Conservation (phyloP, 1,140 invertebrate genomes). For the Marisa cornuarietis region DNA sequence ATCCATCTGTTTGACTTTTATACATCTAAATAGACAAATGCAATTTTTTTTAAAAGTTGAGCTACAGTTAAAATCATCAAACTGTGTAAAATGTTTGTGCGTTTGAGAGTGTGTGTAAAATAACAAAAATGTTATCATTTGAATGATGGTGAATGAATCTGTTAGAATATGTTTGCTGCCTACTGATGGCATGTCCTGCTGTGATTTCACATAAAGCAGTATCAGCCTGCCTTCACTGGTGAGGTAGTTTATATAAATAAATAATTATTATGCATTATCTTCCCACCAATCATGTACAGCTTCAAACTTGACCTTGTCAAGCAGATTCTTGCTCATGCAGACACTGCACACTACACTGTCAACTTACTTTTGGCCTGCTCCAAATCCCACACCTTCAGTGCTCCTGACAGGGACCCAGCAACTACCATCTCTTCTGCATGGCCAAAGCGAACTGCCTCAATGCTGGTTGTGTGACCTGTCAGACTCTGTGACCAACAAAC, state of each 20-base stretch:
- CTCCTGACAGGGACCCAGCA: conserved; percentile 91
- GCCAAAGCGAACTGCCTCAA: conserved; percentile 94
- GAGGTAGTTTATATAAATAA: too few species aligned
- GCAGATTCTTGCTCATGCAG: neutral
- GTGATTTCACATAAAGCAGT: too few species aligned
- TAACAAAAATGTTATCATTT: too few species aligned
- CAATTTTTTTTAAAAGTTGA: neutral
- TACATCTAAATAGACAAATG: neutral
- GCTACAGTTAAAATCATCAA: neutral
- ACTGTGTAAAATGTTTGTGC: too few species aligned
- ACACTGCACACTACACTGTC: neutral
- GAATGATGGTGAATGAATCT: too few species aligned
- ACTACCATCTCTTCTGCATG: conserved; percentile 94
- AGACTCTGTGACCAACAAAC: conserved; percentile 76
- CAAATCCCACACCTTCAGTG: conserved; percentile 95
- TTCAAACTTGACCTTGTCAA: too few species aligned
- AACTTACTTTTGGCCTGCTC: conserved; percentile 83
- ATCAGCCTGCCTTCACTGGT: too few species aligned
- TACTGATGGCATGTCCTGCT: too few species aligned
- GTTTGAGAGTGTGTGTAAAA: too few species aligned
- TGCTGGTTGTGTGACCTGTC: conserved; percentile 88
- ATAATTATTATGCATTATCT: too few species aligned
- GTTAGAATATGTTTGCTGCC: too few species aligned
- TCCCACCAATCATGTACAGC: too few species aligned
- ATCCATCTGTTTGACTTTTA: neutral